These are phyloP conservation scores for Eidolon dupreanum DNA, from an alignment of 2,797 vertebrate genomes.

Conservation along the genomic window DNA sequence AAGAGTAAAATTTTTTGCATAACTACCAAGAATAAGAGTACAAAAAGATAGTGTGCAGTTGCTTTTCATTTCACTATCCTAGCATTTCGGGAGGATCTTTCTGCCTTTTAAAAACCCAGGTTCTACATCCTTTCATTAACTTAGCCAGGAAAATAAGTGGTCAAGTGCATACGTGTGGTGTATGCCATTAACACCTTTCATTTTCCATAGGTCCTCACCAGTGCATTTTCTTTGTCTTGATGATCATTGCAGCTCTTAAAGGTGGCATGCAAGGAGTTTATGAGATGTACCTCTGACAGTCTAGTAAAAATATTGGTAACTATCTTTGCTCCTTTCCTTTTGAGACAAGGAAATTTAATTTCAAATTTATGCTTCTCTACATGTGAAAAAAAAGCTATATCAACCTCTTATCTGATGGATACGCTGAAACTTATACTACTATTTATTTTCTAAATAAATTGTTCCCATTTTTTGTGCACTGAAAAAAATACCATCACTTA, in stretches of 20 bases:
- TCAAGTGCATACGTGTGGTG: neutral
- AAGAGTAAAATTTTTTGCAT: conserved; percentile 18
- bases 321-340: neutral
- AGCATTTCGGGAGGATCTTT: neutral
- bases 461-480: neutral
- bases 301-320: neutral
- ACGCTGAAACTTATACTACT: neutral
- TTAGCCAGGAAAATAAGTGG: neutral
- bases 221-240: neutral
- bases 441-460: neutral
- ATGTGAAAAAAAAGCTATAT: neutral
- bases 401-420: neutral
- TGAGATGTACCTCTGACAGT: neutral
- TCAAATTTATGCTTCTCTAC: neutral
- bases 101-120: neutral
- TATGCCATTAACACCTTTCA: neutral
- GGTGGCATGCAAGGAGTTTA: neutral
- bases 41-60: neutral
- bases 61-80: neutral
- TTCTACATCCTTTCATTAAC: neutral
- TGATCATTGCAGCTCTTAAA: neutral
- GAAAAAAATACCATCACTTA: neutral
- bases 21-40: neutral
- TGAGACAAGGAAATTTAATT: neutral
- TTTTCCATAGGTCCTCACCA: neutral